Evolutionary conservation across 2,113 vertebrate genomes (phyloP).

Genomic region (Platanista minor): DNA sequence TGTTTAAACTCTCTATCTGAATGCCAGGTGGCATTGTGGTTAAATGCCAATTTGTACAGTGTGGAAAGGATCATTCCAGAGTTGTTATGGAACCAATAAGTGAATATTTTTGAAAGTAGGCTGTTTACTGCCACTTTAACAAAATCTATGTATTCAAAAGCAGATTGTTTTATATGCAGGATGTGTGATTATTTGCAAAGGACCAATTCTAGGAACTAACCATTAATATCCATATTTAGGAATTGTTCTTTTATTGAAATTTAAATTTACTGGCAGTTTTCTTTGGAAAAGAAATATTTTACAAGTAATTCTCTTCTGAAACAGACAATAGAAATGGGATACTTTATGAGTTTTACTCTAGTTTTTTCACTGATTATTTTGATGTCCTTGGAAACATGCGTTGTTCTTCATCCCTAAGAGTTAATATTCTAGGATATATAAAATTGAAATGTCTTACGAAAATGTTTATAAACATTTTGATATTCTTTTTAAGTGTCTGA

Average conservation of each 20-base stretch:
- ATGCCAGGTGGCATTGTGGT: neutral
- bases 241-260: neutral
- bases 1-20: neutral
- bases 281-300: neutral
- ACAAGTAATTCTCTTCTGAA: neutral
- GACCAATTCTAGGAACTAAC: neutral
- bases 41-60: neutral
- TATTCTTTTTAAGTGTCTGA: conserved; percentile 20
- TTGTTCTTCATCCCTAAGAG: neutral
- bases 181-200: neutral
- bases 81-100: neutral
- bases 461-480: conserved; percentile 22
- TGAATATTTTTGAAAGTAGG: neutral
- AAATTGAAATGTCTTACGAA: neutral
- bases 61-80: neutral
- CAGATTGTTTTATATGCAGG: neutral
- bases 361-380: neutral
- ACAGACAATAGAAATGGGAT: neutral
- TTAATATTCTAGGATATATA: neutral
- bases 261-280: neutral
- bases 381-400: neutral
- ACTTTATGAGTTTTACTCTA: neutral
- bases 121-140: neutral
- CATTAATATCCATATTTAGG: neutral
- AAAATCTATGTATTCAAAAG: neutral